Conservation (phyloP, 2,113 vertebrate species). For the Neogale vison region DNA sequence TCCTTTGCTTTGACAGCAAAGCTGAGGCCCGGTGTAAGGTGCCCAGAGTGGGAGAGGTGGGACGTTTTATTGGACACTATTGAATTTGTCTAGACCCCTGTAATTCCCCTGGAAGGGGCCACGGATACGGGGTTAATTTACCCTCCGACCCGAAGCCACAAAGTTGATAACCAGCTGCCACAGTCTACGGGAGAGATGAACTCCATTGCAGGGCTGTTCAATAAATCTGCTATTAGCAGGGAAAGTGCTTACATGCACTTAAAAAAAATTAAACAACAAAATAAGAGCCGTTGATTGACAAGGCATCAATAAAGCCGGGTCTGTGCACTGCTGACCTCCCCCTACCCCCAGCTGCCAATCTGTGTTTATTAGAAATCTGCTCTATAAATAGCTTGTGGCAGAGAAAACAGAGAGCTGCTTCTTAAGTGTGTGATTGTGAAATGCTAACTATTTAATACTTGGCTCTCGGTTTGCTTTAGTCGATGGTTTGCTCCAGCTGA, state of each 20-base stretch:
- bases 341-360: slow-evolving; percentile 82
- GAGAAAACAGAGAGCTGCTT: slow-evolving; percentile 77
- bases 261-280: slow-evolving; percentile 85
- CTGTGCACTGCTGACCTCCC: slow-evolving; percentile 84
- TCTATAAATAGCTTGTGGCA: slow-evolving; percentile 84
- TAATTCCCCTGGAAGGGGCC: slow-evolving; percentile 84
- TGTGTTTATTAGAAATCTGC: slow-evolving; percentile 89
- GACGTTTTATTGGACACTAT: slow-evolving; percentile 83
- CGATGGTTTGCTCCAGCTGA: slow-evolving; percentile 25
- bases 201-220: slow-evolving; percentile 84
- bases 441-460: slow-evolving; percentile 75
- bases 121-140: slow-evolving; percentile 84
- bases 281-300: slow-evolving; percentile 89
- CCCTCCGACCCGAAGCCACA: slow-evolving; percentile 84
- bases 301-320: slow-evolving; percentile 87
- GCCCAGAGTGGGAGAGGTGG: slow-evolving; percentile 18
- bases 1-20: slow-evolving; percentile 62
- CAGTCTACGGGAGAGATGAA: slow-evolving; percentile 82
- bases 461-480: slow-evolving; percentile 77
- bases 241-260: slow-evolving; percentile 89
- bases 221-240: slow-evolving; percentile 86
- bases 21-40: slow-evolving; percentile 33
- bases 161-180: slow-evolving; percentile 89
- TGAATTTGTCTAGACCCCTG: slow-evolving; percentile 83
- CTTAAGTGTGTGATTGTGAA: slow-evolving; percentile 76